Base-by-base conservation (phyloP, 2,888 invertebrate species). In the Hipparchia sbordonii region DNA sequence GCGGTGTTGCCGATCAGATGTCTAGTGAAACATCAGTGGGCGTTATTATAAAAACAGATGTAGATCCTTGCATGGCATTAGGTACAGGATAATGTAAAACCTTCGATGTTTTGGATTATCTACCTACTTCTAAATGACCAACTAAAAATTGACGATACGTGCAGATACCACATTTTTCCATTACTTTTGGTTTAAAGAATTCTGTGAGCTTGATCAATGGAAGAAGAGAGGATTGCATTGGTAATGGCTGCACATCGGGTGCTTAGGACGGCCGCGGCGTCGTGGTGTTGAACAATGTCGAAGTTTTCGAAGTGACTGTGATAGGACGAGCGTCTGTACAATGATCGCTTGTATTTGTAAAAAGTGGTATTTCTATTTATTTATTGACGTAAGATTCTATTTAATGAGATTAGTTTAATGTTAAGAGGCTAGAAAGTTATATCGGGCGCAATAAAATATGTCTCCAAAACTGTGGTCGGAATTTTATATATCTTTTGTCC, bases 281-380 rank as follows among this genome's bases (percentile, higher is more conserved):
- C 23, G 65, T 70, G 68, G 57, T 23, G 67, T 57, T 52, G 62
- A 74, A 75, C 74, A 65, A 72, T 75, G 67, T 51, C 75, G 74
- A 71, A 70, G 73, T 69, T 75, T 70, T 52, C 76, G 74, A 72
- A 71, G 75, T 77, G 85, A 91, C 92, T 92, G 92, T 93, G 92
- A 92, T 92, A 92, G 81, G 77, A 79, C 79, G 74, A 77, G 72
- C 79, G 79, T 76, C 78, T 80, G 85, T 90, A 87, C 88, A 88
- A 82, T 84, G 83, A 81, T 79, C 77, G 80, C 78, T 81, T 78
- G 81, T 80, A 82, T 82, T 52, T 88, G 87, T 89, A 88, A 86
- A 90, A 87, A 88, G 88, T 87, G 88, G 85, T 90, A 85, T 83
- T 83, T 84, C 88, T 92, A 93, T 92, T 93, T 93, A 93, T 93